Evolutionary conservation across 2,797 vertebrate genomes (phyloP).

Genomic region (Chelon labrosus): DNA sequence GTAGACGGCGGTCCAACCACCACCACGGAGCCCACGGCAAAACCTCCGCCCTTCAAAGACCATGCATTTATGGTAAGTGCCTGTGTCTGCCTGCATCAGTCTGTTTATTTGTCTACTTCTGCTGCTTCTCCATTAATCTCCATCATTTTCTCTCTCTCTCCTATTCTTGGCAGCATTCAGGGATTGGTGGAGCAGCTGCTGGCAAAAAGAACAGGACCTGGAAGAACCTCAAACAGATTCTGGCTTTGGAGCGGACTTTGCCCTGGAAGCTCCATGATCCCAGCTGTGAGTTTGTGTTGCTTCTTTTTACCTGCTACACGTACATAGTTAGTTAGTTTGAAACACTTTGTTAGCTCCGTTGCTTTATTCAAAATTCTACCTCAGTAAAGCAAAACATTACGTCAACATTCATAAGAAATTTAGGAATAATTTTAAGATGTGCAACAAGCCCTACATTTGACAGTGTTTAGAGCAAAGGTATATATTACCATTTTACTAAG

Average conservation of each 20-base stretch:
- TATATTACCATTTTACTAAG: not conserved
- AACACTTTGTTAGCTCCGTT: not conserved
- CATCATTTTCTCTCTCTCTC: not conserved
- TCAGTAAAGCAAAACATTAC: not conserved
- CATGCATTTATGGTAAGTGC: slow-evolving; percentile 90
- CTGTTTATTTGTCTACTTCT: not conserved
- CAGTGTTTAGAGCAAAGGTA: too few relatives aligned
- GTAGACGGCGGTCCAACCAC: slow-evolving; percentile 79
- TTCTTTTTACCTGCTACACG: not conserved
- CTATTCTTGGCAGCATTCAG: slow-evolving; percentile 89
- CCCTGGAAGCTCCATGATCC: slow-evolving; percentile 97
- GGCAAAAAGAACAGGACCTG: slow-evolving; percentile 99
- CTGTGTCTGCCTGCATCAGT: not conserved
- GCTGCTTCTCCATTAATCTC: slow-evolving; percentile 1
- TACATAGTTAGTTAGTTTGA: not conserved
- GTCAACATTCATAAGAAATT: not conserved
- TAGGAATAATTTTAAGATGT: not conserved
- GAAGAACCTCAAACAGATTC: slow-evolving; percentile 99
- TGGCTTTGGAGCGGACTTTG: slow-evolving; percentile 93
- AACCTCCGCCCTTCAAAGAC: slow-evolving; percentile 93
- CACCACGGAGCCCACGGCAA: slow-evolving; percentile 83
- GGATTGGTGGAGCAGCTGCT: slow-evolving; percentile 95
- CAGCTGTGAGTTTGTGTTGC: slow-evolving; percentile 88
- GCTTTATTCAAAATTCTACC: not conserved
- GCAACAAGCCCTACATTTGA: not conserved